phyloP scores from a whole-genome alignment of 2,888 invertebrate genomes.

The Orgyia antiqua region DNA sequence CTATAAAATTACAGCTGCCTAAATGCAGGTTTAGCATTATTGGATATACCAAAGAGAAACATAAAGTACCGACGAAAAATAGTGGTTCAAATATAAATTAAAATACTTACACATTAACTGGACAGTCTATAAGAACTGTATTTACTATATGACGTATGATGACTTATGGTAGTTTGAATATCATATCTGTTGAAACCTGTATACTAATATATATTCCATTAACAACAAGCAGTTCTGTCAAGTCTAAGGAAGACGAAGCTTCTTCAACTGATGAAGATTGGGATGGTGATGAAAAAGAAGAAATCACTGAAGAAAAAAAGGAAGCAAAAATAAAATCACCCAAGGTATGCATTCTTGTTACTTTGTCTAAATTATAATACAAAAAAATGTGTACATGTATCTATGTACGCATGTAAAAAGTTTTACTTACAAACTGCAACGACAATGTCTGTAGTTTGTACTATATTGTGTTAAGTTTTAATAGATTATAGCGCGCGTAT shows the following conservation, averaged over 20 bases:
- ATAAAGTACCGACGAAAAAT: no score
- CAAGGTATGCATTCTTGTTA: constrained; percentile 41
- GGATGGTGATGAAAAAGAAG: constrained; percentile 70
- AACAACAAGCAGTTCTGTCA: constrained; percentile 50
- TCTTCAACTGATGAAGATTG: constrained; percentile 72
- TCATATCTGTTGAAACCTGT: constrained; percentile 1
- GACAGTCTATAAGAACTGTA: constrained; percentile 1
- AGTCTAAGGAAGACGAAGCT: constrained; percentile 68
- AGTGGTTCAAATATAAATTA: no score
- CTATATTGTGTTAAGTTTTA: no score
- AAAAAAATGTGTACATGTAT: not conserved
- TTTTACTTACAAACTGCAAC: no score
- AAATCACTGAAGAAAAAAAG: constrained; percentile 58
- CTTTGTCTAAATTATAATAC: not conserved
- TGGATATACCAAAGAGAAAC: no score
- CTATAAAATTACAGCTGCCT: constrained; percentile 7
- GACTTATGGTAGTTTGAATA: constrained; percentile 6
- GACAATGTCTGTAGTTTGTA: no score
- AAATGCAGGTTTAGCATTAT: not conserved
- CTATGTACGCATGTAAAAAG: not conserved
- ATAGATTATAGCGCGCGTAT: no score
- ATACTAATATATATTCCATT: constrained; percentile 10
- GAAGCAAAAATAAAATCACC: constrained; percentile 60
- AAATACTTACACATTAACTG: constrained; percentile 6
- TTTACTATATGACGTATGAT: constrained; percentile 1